Evolutionary conservation across 92 coral and sea anemone species (phyloP).

Genomic region (Palythoa heliodiscus): DNA sequence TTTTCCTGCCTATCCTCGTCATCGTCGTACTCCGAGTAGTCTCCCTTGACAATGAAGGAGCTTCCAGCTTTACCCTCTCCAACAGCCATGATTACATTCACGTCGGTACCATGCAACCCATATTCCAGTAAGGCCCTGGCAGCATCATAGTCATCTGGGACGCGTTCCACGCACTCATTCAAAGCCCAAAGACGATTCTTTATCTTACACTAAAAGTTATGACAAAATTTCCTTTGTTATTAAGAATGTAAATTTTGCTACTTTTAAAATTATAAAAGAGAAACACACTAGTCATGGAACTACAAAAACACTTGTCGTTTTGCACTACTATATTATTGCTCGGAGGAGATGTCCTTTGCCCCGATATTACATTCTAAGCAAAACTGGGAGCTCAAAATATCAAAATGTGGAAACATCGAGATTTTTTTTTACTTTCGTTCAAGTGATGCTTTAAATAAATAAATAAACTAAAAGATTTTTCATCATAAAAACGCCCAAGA

Average conservation of each 20-base stretch:
- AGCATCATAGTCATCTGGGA: slow-evolving; percentile 91
- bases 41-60: slow-evolving; percentile 66
- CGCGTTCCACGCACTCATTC: slow-evolving; percentile 96
- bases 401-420: too few species aligned
- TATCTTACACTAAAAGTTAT: slow-evolving; percentile 76
- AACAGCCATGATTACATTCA: slow-evolving; percentile 69
- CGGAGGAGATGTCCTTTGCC: too few species aligned
- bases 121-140: slow-evolving; percentile 85
- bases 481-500: too few species aligned
- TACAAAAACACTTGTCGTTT: not conserved
- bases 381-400: too few species aligned
- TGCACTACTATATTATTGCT: too few species aligned
- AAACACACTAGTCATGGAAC: not conserved
- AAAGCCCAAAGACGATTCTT: slow-evolving; percentile 98
- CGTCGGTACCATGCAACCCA: slow-evolving; percentile 93
- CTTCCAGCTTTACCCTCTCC: slow-evolving; percentile 67
- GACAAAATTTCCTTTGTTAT: not conserved
- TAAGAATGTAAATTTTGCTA: not conserved
- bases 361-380: too few species aligned
- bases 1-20: slow-evolving; percentile 53
- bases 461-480: too few species aligned
- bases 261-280: not conserved
- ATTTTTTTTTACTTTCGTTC: too few species aligned
- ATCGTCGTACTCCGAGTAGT: slow-evolving; percentile 57
- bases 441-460: too few species aligned